Percentiles rank a stretch among this genome's conserved stretches.
These are phyloP conservation scores for Mallateleia sp. DNA, from an alignment of 2,888 invertebrate species.

Conservation along the genomic window DNA sequence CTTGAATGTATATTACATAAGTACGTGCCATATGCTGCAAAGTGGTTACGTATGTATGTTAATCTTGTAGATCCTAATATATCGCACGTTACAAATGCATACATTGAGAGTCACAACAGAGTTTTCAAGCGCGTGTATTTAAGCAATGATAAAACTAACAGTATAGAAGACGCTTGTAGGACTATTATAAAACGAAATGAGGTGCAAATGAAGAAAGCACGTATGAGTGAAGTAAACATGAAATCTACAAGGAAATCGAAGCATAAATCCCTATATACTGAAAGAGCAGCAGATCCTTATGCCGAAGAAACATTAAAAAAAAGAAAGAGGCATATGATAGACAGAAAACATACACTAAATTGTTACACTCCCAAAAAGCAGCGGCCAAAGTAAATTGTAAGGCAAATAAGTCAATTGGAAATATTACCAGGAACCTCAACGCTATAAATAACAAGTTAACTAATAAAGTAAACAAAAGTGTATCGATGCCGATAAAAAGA, in stretches of 20 bases:
- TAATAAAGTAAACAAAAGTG: no score
- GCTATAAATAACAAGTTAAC: no score
- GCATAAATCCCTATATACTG: constrained; percentile 18
- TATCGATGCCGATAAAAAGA: no score
- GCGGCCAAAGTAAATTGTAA: no score
- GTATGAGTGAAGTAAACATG: neutral
- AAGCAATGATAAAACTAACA: neutral
- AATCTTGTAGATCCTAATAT: constrained; percentile 58
- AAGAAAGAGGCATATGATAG: constrained; percentile 28
- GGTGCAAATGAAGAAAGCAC: neutral
- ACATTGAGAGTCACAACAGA: constrained; percentile 59
- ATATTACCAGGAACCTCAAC: no score
- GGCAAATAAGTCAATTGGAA: no score
- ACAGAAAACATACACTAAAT: constrained; percentile 1
- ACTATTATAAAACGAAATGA: constrained; percentile 22
- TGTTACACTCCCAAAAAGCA: no score
- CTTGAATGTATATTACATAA: constrained; percentile 45
- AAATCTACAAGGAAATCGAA: neutral
- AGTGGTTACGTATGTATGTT: constrained; percentile 68
- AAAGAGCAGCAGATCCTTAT: constrained; percentile 43
- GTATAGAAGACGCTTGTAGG: constrained; percentile 24
- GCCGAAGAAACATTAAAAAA: constrained; percentile 34
- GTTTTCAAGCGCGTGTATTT: constrained; percentile 23
- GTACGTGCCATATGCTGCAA: constrained; percentile 66
- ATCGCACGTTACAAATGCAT: constrained; percentile 74